These are phyloP conservation scores for Labroides dimidiatus DNA, from an alignment of 2,797 vertebrate species.

Conservation along the genomic window DNA sequence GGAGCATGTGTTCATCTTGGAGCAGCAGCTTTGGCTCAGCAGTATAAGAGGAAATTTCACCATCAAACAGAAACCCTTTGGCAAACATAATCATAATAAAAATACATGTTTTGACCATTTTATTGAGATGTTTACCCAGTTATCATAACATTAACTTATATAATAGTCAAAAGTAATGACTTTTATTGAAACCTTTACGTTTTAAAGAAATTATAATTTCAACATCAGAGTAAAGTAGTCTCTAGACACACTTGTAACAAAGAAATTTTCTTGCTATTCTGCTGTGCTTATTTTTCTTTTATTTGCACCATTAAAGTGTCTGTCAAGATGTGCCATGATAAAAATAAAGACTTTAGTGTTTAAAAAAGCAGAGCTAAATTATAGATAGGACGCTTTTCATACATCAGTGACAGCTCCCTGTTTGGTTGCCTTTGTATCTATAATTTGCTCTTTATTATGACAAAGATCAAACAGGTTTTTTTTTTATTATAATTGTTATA, in stretches of 20 bases:
- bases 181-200: no score
- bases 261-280: background rate
- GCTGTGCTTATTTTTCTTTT: background rate
- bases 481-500: slow-evolving; percentile 7
- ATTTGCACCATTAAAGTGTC: background rate
- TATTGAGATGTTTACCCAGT: no score
- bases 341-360: background rate
- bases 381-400: background rate
- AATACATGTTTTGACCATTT: no score
- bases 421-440: background rate
- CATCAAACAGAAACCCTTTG: no score
- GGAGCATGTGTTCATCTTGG: no score
- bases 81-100: no score
- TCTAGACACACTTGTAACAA: background rate
- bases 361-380: background rate
- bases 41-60: no score
- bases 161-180: no score
- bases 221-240: no score
- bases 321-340: background rate
- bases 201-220: no score
- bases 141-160: no score
- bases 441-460: slow-evolving; percentile 11
- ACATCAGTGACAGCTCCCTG: background rate
- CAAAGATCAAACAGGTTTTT: slow-evolving; percentile 7
- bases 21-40: no score